Evolutionary conservation across 2,113 vertebrate genomes (phyloP), one percentile per base, ranked within the genome.

Genomic region (Calypte anna): DNA sequence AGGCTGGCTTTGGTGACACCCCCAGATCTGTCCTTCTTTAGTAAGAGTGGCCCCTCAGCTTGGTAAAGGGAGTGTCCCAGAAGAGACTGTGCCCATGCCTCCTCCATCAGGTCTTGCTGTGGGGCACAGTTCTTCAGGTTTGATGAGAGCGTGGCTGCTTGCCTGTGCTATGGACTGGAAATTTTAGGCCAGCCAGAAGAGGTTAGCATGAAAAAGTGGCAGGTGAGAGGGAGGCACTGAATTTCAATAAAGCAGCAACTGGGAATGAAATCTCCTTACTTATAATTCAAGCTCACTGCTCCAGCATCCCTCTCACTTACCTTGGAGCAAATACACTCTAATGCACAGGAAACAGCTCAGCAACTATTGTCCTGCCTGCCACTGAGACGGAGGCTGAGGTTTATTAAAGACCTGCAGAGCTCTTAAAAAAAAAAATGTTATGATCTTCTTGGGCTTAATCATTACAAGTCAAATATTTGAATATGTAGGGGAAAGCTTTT

Each of bases 191-290:
- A 63, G 51, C 33, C 46, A 33, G 64, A 90, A 77, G 38, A 92
- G 87, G 94, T 95, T 93, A 94, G 85, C 91, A 44, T 86, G 90
- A 78, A 75, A 95, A 91, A 90, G 79, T 0, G 1, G 74, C 82
- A 93, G 87, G 87, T 93, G 87, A 91, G 82, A 94, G 59, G 53
- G 53, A 91, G 67, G 75, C 93, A 75, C 70, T 93, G 95, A 91
- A 95, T 94, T 96, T 95, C 95, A 96, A 94, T 95, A 94, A 95
- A 87, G 64, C 64, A 86, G 88, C 88, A 64, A 61, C 55, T 64
- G 55, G 93, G 68, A 91, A 93, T 94, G 73, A 95, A 94, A 94
- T 94, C 90, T 92, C 84, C 74, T 91, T 2, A 16, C 87, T 88
- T 96, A 70, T 90, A 90, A 91, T 95, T 86, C 17, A 38, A 27